phyloP scores from a whole-genome alignment of 35 echinoderm and acorn worm genomes.

The Heliocidaris tuberculata region DNA sequence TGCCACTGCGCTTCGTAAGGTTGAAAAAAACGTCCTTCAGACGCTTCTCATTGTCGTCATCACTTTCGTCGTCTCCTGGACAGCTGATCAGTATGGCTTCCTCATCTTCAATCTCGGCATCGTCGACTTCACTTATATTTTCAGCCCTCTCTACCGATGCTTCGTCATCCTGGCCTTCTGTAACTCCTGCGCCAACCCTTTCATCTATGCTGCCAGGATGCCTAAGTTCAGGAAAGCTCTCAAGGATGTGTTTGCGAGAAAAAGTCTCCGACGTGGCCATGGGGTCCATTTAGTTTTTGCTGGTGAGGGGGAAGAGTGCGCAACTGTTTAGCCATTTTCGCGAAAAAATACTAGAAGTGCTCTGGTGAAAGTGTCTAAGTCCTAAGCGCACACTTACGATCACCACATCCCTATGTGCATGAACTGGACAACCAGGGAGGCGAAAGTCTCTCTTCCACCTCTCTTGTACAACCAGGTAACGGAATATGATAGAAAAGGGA shows the following conservation, averaged over 20 bases:
- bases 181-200: conserved; percentile 72
- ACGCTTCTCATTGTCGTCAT: conserved; percentile 63
- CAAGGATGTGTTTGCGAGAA: not conserved
- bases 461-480: no score
- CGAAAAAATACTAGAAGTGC: no score
- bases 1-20: conserved; percentile 34
- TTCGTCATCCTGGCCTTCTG: conserved; percentile 64
- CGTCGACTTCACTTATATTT: not conserved
- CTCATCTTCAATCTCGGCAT: conserved; percentile 54
- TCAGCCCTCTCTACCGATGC: conserved; percentile 40
- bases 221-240: conserved; percentile 52
- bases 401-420: no score
- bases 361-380: no score
- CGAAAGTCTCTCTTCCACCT: no score
- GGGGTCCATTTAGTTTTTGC: not conserved
- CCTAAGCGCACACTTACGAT: no score
- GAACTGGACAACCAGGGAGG: no score
- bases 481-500: no score
- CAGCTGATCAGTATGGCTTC: conserved; percentile 54
- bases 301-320: not conserved
- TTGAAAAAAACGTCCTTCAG: conserved; percentile 25
- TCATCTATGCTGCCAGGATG: conserved; percentile 66
- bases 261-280: not conserved
- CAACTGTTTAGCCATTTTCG: no score
- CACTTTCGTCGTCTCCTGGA: conserved; percentile 76